Percentiles rank a stretch among this genome's conserved stretches.
Evolutionary conservation across 2,797 vertebrate genomes (phyloP).

Genomic region (Tapera naevia): DNA sequence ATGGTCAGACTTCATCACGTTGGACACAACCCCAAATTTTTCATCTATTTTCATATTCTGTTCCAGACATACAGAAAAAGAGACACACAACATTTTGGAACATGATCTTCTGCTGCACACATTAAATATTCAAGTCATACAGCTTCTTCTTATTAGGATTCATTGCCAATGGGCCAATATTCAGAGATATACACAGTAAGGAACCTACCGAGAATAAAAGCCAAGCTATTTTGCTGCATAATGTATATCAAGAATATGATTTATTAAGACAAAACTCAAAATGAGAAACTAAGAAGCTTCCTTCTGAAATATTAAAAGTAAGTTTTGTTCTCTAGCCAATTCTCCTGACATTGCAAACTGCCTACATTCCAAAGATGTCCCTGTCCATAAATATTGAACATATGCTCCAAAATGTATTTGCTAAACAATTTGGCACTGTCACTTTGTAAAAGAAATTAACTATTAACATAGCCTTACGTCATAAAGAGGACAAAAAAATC

Average conservation of each 20-base stretch:
- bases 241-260: background rate
- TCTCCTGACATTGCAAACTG: background rate
- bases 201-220: constrained; percentile 23
- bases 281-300: background rate
- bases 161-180: background rate
- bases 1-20: background rate
- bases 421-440: background rate
- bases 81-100: background rate
- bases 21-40: background rate
- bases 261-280: constrained; percentile 23
- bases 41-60: background rate
- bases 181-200: background rate
- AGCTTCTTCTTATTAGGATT: background rate
- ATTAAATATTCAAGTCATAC: background rate
- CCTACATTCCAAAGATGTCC: background rate
- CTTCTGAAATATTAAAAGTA: constrained; percentile 26
- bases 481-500: background rate
- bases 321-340: constrained; percentile 23
- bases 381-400: constrained; percentile 52
- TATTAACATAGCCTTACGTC: background rate
- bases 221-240: background rate
- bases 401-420: background rate
- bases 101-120: background rate
- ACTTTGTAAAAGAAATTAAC: background rate
- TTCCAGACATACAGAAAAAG: background rate